These are phyloP conservation scores for Montipora sp. DNA, from an alignment of 64 coral and sea anemone species.

Conservation along the genomic window DNA sequence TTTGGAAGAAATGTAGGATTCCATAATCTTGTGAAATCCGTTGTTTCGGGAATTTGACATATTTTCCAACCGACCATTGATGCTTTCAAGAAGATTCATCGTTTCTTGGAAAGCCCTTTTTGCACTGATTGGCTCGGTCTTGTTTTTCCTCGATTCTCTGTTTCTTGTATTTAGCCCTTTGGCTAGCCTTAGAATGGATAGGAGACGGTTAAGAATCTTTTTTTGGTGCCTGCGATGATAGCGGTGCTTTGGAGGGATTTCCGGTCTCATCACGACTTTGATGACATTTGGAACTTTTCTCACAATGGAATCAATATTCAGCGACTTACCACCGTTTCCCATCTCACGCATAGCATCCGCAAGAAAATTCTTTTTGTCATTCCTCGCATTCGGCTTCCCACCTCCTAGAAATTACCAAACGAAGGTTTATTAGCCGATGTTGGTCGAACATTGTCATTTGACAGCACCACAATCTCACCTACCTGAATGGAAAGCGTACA, in stretches of 20 bases:
- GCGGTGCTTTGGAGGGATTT: constrained; percentile 5
- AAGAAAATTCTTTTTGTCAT: constrained; percentile 51
- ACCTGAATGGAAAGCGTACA: constrained; percentile 36
- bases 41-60: neutral
- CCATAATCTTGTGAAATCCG: neutral
- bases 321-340: constrained; percentile 25
- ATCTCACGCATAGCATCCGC: constrained; percentile 78
- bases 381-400: neutral
- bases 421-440: neutral
- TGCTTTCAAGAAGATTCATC: constrained; percentile 10
- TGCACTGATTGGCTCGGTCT: neutral
- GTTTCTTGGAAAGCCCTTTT: constrained; percentile 17
- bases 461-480: neutral
- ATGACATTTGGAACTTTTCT: constrained; percentile 9
- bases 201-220: neutral
- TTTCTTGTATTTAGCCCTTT: neutral
- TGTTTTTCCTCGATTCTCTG: neutral
- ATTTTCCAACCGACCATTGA: neutral
- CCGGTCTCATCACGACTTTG: constrained; percentile 16
- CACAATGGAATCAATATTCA: neutral
- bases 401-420: neutral
- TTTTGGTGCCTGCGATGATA: constrained; percentile 7
- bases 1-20: neutral
- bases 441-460: too few species aligned
- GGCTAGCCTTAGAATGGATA: neutral